Evolutionary conservation across 2,797 vertebrate species (phyloP).

Genomic region (Acanthopagrus latus): DNA sequence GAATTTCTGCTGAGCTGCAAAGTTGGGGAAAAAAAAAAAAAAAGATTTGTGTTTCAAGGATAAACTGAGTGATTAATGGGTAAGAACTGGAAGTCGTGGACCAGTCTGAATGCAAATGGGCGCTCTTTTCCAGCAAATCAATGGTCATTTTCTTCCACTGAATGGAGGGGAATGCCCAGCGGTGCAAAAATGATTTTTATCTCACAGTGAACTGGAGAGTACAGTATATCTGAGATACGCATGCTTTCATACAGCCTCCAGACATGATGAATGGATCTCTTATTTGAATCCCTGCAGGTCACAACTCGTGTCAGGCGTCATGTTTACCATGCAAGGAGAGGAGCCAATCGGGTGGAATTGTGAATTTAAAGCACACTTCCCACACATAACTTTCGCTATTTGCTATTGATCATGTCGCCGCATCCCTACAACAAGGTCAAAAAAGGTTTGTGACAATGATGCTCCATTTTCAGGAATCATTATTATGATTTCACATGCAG

Average conservation of each 20-base stretch:
- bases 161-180: conserved; percentile 33
- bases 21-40: not conserved
- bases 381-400: not conserved
- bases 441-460: no score
- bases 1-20: conserved; percentile 42
- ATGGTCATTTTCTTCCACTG: conserved; percentile 61
- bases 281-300: not conserved
- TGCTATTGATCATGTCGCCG: not conserved
- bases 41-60: conserved; percentile 16
- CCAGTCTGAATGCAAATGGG: conserved; percentile 58
- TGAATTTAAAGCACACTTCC: not conserved
- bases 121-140: conserved; percentile 50
- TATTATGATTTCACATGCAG: not conserved
- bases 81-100: conserved; percentile 42
- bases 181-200: conserved; percentile 42
- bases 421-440: no score
- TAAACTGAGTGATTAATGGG: conserved; percentile 61
- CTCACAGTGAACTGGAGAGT: conserved; percentile 23
- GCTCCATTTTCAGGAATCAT: not conserved
- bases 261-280: not conserved
- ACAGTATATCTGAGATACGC: conserved; percentile 23
- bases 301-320: not conserved
- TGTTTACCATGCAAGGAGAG: not conserved
- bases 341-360: not conserved
- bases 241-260: not conserved